Evolutionary conservation across 2,797 vertebrate genomes (phyloP), one percentile per base, ranked within the genome.

Genomic region (Telmatherina bonti): DNA sequence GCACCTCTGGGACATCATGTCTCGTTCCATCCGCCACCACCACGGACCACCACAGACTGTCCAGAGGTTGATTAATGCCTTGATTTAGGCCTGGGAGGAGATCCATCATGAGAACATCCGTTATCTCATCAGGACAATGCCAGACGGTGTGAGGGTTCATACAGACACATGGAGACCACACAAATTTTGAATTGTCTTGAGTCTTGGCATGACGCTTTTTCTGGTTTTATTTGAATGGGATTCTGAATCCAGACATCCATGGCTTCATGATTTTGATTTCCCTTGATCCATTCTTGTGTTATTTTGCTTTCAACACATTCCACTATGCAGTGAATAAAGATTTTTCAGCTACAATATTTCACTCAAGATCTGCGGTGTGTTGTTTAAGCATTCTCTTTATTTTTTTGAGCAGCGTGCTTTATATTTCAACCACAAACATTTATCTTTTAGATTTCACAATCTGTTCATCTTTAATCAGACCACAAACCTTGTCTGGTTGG

Each of bases 401-500:
- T n/a, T n/a, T n/a, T n/a, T n/a, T n/a, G n/a, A n/a, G n/a, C n/a
- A n/a, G n/a, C n/a, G n/a, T n/a, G n/a, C n/a, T n/a, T n/a, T n/a
- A n/a, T n/a, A n/a, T n/a, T n/a, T n/a, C n/a, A n/a, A n/a, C n/a
- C n/a, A n/a, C n/a, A n/a, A n/a, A n/a, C n/a, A n/a, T n/a, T n/a
- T n/a, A n/a, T n/a, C n/a, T n/a, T n/a, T n/a, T n/a, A n/a, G n/a
- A n/a, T n/a, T n/a, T n/a, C n/a, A n/a, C n/a, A n/a, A n/a, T 47
- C 3, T n/a, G 43, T 47, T 20, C 43, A 47, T 16, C 20, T 47
- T n/a, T 22, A 47, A 47, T n/a, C 8, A 47, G 18, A 47, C 43
- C 20, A n/a, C 43, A 22, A 47, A 2, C 43, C 43, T 47, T n/a
- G 43, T 78, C 49, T 76, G 33, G 35, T 78, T 27, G 51, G 47